Evolutionary conservation across 1,140 invertebrate species (phyloP).

Genomic region (Brachionus plicatilis): DNA sequence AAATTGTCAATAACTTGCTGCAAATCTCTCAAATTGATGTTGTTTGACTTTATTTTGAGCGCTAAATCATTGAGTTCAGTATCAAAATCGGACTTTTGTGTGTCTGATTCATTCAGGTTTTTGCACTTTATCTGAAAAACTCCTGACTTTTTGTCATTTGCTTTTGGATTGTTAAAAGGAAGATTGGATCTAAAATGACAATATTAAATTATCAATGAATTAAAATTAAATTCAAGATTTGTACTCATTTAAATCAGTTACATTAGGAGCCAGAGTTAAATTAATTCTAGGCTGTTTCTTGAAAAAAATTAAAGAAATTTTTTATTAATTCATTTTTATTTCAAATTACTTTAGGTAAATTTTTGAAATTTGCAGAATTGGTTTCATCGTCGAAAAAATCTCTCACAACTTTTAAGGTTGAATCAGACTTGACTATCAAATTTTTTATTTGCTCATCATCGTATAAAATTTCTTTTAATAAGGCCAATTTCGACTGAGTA

Average conservation of each 20-base stretch:
- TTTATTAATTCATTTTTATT: background rate
- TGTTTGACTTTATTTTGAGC: background rate
- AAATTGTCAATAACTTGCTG: background rate
- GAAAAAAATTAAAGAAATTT: background rate
- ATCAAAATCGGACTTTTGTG: background rate
- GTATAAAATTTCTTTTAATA: conserved; percentile 31
- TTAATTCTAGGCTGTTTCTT: conserved; percentile 11
- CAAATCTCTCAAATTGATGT: background rate
- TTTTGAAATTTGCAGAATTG: background rate
- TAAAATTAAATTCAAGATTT: too few relatives aligned
- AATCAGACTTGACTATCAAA: conserved; percentile 10
- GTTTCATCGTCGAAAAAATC: conserved; percentile 11
- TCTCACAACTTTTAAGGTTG: background rate
- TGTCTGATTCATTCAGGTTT: background rate
- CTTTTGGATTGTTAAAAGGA: background rate
- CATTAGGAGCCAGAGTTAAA: background rate
- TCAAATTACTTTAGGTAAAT: background rate
- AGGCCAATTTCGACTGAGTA: background rate
- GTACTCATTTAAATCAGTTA: conserved; percentile 8
- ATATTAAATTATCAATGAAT: background rate
- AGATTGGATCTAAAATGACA: background rate
- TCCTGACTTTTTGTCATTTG: background rate
- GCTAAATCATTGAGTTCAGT: background rate
- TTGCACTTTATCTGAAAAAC: background rate
- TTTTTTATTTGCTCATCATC: conserved; percentile 33